Conservation (phyloP, 2,113 vertebrate genomes). For the Datnioides undecimradiatus region DNA sequence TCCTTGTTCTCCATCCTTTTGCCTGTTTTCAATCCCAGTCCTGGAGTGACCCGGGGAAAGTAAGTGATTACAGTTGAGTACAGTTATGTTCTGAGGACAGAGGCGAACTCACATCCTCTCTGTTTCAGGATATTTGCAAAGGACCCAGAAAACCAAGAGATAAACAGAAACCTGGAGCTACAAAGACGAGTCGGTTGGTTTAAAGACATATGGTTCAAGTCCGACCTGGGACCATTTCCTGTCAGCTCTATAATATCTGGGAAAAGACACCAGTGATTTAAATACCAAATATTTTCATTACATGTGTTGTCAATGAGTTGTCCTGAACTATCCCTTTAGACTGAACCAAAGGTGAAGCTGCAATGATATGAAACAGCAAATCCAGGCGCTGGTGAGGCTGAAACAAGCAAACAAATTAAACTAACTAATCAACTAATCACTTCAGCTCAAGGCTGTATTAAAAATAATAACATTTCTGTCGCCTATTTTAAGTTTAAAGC, state of each 20-base stretch:
- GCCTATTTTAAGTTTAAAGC: no score
- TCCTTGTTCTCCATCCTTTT: not conserved
- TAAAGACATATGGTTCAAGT: not conserved
- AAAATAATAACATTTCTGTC: no score
- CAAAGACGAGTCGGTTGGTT: not conserved
- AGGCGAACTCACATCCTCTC: constrained; percentile 18
- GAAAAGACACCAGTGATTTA: not conserved
- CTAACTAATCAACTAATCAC: not conserved
- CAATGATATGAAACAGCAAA: not conserved
- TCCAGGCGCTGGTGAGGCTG: not conserved
- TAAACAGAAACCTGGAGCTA: constrained; percentile 22
- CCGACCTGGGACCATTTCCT: not conserved
- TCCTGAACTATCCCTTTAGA: not conserved
- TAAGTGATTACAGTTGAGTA: constrained; percentile 33
- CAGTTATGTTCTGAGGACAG: constrained; percentile 12
- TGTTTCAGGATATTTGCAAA: constrained; percentile 34
- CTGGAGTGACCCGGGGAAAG: constrained; percentile 21
- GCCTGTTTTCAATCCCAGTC: constrained; percentile 28
- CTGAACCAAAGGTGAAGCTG: not conserved
- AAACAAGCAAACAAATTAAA: not conserved
- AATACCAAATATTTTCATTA: not conserved
- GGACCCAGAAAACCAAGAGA: constrained; percentile 16
- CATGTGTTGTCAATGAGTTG: not conserved
- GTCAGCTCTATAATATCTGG: not conserved
- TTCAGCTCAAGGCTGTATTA: no score